Percentiles rank a stretch among this genome's conserved stretches.
Conservation (phyloP, 2,888 invertebrate genomes). For the Cylindroiulus punctatus region DNA sequence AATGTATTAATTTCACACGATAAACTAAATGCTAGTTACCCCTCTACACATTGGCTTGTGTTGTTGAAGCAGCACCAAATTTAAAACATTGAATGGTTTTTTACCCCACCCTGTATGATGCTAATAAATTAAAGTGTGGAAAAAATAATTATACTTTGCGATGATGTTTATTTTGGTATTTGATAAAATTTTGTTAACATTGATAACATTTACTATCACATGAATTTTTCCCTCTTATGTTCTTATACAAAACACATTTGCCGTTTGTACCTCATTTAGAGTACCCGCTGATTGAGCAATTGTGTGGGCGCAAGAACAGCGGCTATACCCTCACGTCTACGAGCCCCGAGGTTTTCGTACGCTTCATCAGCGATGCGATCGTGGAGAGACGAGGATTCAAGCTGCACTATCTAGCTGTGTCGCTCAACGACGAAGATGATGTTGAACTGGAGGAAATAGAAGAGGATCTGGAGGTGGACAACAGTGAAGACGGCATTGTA, state of each 20-base stretch:
- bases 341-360: conserved; percentile 57
- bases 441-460: not conserved
- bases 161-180: too few relatives aligned
- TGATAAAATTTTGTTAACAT: too few relatives aligned
- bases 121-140: too few relatives aligned
- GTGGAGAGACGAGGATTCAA: conserved; percentile 60
- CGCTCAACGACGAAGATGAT: conserved; percentile 55
- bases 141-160: too few relatives aligned
- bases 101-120: too few relatives aligned
- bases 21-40: too few relatives aligned
- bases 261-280: conserved; percentile 52
- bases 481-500: conserved; percentile 35
- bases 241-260: not conserved
- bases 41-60: too few relatives aligned
- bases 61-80: too few relatives aligned
- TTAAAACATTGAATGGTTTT: too few relatives aligned
- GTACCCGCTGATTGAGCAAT: conserved; percentile 57
- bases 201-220: too few relatives aligned
- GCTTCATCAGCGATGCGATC: conserved; percentile 59
- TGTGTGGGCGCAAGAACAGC: conserved; percentile 58
- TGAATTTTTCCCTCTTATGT: not conserved
- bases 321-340: conserved; percentile 58
- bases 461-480: not conserved
- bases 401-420: conserved; percentile 56
- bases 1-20: too few relatives aligned